Evolutionary conservation across 2,797 vertebrate species (phyloP).

Genomic region (Ficedula albicollis): DNA sequence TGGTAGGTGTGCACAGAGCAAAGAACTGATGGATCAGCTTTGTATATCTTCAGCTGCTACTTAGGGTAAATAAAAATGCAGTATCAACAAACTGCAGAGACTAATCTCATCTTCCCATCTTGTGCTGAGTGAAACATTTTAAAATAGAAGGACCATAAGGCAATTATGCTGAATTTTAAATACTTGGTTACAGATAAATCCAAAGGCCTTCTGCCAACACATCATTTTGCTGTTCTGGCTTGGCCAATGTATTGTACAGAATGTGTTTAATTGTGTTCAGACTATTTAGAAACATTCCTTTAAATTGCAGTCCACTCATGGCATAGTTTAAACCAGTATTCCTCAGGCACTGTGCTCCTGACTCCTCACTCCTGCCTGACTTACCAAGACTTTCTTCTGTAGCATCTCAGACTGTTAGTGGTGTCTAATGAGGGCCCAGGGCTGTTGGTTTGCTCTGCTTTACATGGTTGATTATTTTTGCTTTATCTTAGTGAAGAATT

Average conservation of each 20-base stretch:
- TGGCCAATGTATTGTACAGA: conserved; percentile 2
- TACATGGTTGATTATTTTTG: background rate
- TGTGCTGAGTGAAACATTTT: conserved; percentile 57
- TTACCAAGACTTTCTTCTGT: background rate
- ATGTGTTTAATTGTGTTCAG: conserved; percentile 11
- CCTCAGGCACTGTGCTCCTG: conserved; percentile 19
- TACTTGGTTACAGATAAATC: conserved; percentile 55
- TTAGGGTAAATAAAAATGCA: conserved; percentile 56
- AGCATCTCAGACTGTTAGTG: background rate
- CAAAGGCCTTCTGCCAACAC: conserved; percentile 6
- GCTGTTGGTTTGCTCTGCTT: background rate
- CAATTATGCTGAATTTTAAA: conserved; percentile 66
- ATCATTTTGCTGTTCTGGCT: conserved; percentile 23
- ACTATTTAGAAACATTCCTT: conserved; percentile 2
- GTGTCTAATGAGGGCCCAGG: background rate
- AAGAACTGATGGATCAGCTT: background rate
- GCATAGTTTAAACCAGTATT: conserved; percentile 20
- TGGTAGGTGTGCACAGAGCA: background rate
- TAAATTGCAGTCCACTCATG: background rate
- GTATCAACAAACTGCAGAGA: conserved; percentile 45
- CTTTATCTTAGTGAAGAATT: background rate
- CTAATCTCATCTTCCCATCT: conserved; percentile 55
- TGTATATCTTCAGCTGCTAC: conserved; percentile 19
- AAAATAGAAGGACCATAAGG: conserved; percentile 63
- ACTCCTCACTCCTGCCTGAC: conserved; percentile 16